Percentiles rank a stretch among this genome's conserved stretches.
These are phyloP conservation scores for Chrysopilus asiliformis DNA, from an alignment of 2,888 invertebrate species.

Conservation along the genomic window DNA sequence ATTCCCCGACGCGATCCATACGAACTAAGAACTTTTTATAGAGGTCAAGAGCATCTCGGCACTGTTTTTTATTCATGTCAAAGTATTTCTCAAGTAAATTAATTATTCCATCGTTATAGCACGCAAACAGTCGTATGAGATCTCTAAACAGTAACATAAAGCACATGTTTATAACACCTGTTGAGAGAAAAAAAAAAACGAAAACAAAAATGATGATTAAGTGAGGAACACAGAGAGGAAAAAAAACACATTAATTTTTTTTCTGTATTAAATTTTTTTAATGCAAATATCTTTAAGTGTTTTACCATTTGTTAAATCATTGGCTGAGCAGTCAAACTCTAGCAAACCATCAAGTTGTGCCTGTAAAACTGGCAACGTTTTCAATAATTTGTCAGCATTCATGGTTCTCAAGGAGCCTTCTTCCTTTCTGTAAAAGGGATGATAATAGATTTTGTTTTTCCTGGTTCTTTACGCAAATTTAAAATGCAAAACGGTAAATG, in stretches of 20 bases:
- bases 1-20: constrained; percentile 97
- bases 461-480: too few species aligned
- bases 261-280: constrained; percentile 3
- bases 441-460: too few species aligned
- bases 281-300: constrained; percentile 25
- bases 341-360: constrained; percentile 88
- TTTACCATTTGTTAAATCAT: constrained; percentile 82
- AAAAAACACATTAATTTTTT: constrained; percentile 1
- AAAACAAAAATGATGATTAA: too few species aligned
- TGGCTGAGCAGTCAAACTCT: constrained; percentile 94
- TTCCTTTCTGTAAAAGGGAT: constrained; percentile 60
- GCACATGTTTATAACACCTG: constrained; percentile 91
- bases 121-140: constrained; percentile 96
- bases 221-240: too few species aligned
- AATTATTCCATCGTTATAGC: constrained; percentile 99
- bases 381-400: constrained; percentile 93
- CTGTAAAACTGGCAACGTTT: constrained; percentile 91
- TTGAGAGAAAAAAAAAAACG: constrained; percentile 3
- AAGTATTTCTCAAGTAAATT: constrained; percentile 98
- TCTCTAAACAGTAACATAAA: constrained; percentile 99
- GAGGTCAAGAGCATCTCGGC: constrained; percentile 91
- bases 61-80: constrained; percentile 99
- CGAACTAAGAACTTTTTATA: constrained; percentile 97
- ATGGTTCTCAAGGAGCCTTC: constrained; percentile 94
- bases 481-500: too few species aligned